A percentile compares a stretch with the other conserved stretches of the same genome.
Evolutionary conservation across 2,113 vertebrate genomes (phyloP).

Genomic region (Xiphophorus couchianus): DNA sequence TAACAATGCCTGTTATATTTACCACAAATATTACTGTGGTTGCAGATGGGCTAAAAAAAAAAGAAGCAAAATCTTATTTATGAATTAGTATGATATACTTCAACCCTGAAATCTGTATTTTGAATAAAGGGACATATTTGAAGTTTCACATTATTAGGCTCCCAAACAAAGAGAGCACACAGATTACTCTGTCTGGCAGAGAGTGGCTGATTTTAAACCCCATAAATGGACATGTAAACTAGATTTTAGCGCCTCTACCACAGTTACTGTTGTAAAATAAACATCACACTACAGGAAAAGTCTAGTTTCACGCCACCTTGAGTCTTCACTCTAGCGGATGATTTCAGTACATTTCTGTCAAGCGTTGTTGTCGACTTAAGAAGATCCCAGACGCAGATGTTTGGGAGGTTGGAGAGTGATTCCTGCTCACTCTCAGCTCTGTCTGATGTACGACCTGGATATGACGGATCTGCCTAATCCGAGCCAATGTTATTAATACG

Average conservation of each 20-base stretch:
- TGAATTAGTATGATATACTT: neutral
- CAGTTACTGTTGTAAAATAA: neutral
- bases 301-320: neutral
- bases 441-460: constrained; percentile 26
- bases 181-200: neutral
- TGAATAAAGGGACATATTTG: neutral
- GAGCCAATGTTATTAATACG: neutral
- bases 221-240: neutral
- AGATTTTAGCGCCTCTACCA: neutral
- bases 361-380: constrained; percentile 50
- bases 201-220: neutral
- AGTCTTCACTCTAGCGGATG: neutral
- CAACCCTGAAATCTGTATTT: neutral
- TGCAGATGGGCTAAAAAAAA: neutral
- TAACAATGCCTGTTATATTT: too few species aligned
- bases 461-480: constrained; percentile 25
- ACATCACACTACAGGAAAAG: neutral
- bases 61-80: too few species aligned
- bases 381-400: constrained; percentile 56
- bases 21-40: too few species aligned
- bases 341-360: constrained; percentile 4
- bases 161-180: too few species aligned
- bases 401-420: constrained; percentile 4
- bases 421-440: constrained; percentile 12
- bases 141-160: neutral